Evolutionary conservation across 2,888 invertebrate genomes (phyloP), one percentile per base, ranked within the genome.

Genomic region (Pachymerium ferrugineum): DNA sequence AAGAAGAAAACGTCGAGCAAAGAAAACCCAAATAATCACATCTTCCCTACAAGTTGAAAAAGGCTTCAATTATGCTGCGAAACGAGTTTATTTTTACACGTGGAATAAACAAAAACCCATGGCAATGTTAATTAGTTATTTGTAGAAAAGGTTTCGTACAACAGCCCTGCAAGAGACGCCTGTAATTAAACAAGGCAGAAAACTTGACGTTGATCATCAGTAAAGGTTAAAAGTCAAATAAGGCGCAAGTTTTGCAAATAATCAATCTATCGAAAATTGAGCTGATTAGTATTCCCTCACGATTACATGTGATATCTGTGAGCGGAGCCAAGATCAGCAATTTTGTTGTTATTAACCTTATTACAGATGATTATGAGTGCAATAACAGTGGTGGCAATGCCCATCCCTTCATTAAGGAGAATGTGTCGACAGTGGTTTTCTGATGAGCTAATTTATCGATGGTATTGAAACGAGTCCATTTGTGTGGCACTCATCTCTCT

Each of bases 381-480:
- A 28, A 62, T 62, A 62, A 62, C 28, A 28, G 28, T 62, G n/a
- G 62, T 25, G 62, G 12, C 25, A 62, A n/a, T 62, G 62, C 62
- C 62, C 62, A 62, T 62, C 62, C 62, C 62, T 28, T 62, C 62
- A 28, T 62, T 62, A 62, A 62, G 62, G 25, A 28, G 25, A 28
- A 14, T 25, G 62, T 22, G 62, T 14, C 25, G 25, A 28, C 62
- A 28, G 62, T 22, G 62, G 25, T 62, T 62, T 62, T 54, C 47
- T 54, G 47, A 54, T 54, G 47, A 19, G 22, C 47, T 54, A 54
- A 54, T 54, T 62, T 28, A 62, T 62, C 62, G 62, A 62, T n/a
- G 62, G 25, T 62, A 62, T 62, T 62, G 62, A 62, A 62, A 62
- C 28, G 62, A 62, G 62, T 62, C 62, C 62, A 62, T 62, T 62